phyloP scores from a whole-genome alignment of 2,797 vertebrate genomes.

The Schizopygopsis pylzovi region DNA sequence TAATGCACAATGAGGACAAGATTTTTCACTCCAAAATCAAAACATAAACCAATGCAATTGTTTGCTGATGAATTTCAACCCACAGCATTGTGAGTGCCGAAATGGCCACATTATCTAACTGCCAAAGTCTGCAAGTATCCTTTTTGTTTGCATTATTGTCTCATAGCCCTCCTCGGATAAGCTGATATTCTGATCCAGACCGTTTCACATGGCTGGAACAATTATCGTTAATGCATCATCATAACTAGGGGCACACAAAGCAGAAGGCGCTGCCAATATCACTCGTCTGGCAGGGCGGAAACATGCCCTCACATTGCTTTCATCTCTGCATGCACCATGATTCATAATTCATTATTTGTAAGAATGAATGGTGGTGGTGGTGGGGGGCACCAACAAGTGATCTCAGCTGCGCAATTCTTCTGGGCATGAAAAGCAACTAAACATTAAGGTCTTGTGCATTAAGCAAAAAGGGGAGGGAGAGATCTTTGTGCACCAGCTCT shows the following conservation, averaged over 20 bases:
- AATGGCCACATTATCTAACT: conserved; percentile 15
- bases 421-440: conserved; percentile 51
- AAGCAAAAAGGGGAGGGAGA: conserved; percentile 42
- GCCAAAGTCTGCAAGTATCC: not conserved
- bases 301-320: conserved; percentile 44
- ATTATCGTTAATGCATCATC: conserved; percentile 50
- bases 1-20: not conserved
- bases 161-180: conserved; percentile 1
- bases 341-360: conserved; percentile 58
- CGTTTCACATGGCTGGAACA: conserved; percentile 40
- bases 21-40: not conserved
- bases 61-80: conserved; percentile 21
- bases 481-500: not conserved
- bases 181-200: conserved; percentile 29
- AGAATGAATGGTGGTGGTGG: conserved; percentile 25
- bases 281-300: conserved; percentile 35
- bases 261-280: conserved; percentile 54
- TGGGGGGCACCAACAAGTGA: conserved; percentile 29
- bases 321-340: conserved; percentile 49
- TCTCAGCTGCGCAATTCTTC: conserved; percentile 50
- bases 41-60: conserved; percentile 3
- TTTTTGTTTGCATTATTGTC: conserved; percentile 11
- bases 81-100: not conserved
- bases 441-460: conserved; percentile 57
- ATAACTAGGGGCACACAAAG: conserved; percentile 46